Evolutionary conservation across 1,140 invertebrate genomes (phyloP).

Genomic region (Ceratitis capitata): DNA sequence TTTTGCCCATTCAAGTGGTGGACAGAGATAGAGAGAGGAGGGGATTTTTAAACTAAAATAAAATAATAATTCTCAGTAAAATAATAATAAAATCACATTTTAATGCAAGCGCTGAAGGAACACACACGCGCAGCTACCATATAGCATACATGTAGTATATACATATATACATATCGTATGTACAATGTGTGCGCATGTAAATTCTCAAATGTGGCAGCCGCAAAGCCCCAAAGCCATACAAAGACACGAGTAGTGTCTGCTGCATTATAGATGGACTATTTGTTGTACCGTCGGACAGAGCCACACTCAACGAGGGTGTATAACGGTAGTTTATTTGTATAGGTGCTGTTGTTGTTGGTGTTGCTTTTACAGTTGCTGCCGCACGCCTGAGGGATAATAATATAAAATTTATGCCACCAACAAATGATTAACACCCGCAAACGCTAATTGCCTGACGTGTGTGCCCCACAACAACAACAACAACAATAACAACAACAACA

Average conservation of each 20-base stretch:
- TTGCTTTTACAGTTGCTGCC: no score
- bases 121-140: neutral
- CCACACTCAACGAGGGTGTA: neutral
- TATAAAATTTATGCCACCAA: constrained; percentile 36
- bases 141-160: neutral
- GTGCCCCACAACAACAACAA: neutral
- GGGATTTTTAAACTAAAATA: no score
- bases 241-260: neutral
- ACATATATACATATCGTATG: neutral
- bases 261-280: neutral
- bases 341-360: neutral
- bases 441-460: constrained; percentile 28
- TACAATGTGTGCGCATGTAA: neutral
- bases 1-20: neutral
- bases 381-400: constrained; percentile 28
- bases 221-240: neutral
- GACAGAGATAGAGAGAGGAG: neutral
- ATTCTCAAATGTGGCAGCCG: neutral
- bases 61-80: neutral
- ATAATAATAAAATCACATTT: constrained; percentile 11
- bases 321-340: neutral
- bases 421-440: constrained; percentile 36
- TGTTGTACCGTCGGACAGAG: neutral
- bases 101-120: neutral
- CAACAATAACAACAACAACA: neutral